Evolutionary conservation across 2,888 invertebrate genomes (phyloP).

Genomic region (Oligia latruncula): DNA sequence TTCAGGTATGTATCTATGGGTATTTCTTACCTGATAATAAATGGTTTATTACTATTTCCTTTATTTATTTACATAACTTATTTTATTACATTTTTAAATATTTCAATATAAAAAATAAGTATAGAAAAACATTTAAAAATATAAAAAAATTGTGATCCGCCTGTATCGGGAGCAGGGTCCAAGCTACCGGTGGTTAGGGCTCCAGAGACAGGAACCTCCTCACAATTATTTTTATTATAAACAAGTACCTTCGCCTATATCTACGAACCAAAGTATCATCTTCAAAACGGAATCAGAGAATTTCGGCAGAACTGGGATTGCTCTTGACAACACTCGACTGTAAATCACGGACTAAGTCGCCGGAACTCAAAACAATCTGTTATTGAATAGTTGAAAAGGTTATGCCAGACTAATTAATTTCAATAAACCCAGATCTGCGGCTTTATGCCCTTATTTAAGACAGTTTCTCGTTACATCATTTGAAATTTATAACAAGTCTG

Average conservation of each 20-base stretch:
- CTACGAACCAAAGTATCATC: slow-evolving; percentile 17
- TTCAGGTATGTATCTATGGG: no score
- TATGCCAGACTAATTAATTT: slow-evolving; percentile 42
- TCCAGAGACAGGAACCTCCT: no score
- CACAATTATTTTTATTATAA: no score
- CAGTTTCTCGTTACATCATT: slow-evolving; percentile 21
- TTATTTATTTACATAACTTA: no score
- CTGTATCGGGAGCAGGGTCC: no score
- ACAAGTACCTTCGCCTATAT: not conserved
- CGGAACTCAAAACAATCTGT: slow-evolving; percentile 65
- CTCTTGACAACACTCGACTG: slow-evolving; percentile 53
- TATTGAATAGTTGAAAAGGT: slow-evolving; percentile 64
- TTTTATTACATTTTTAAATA: no score
- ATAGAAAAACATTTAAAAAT: no score
- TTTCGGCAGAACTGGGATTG: slow-evolving; percentile 33
- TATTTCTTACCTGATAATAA: no score
- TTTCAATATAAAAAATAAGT: no score
- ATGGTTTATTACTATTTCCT: no score
- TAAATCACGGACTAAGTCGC: slow-evolving; percentile 52
- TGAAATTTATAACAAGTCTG: not conserved
- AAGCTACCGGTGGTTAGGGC: no score
- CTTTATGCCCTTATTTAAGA: slow-evolving; percentile 11
- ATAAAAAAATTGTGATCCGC: no score
- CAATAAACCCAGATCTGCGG: slow-evolving; percentile 22
- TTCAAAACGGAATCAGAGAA: slow-evolving; percentile 17